Base-by-base conservation (phyloP, 2,797 vertebrate genomes). In the Onychomys torridus region DNA sequence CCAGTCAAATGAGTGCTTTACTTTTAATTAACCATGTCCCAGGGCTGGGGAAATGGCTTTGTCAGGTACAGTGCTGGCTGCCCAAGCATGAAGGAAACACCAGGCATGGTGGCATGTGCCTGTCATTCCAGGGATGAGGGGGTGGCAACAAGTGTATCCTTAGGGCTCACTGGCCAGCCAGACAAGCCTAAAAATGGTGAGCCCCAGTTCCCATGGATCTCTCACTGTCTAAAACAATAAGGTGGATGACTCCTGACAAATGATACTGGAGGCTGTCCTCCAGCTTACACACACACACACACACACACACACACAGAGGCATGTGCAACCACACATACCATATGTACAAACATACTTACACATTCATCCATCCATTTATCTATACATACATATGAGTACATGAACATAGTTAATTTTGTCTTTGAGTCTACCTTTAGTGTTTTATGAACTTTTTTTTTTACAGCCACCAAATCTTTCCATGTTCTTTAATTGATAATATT, bases 1-100 rank as follows among this genome's bases (percentile, higher is more conserved):
- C 4, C 21, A 49, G 43, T 71, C 94, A 94, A 93, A 87, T 90
- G 81, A 89, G 21, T 69, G 4, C 46, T 79, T 63, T 96, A 34
- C 61, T 94, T 93, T 96, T 95, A 87, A 14, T 34, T 69, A 95
- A 92, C 4, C 2, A 43, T 76, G 1, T 61, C 27, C 52, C n/a
- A 57, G 16, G n/a, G 25, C n/a, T 59, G 16, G 9, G 16, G 8
- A 88, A n/a, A 73, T 73, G n/a, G 9, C n/a, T 87, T 55, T 17
- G 19, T 49, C 52, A 34, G 21, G 21, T 76, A 46, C 77, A 63
- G 19, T 65, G 32, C 32, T 32, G 46, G 25, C 40, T 76, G 21
- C 14, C 32, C 75, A 77, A 88, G 25, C 9, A 4, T 73, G 49
- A 40, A 63, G 37, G 25, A 89, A 88, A 61, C 27, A 8, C 19